Evolutionary conservation across 2,888 invertebrate species (phyloP).

Genomic region (Drosophila nr. medialis): DNA sequence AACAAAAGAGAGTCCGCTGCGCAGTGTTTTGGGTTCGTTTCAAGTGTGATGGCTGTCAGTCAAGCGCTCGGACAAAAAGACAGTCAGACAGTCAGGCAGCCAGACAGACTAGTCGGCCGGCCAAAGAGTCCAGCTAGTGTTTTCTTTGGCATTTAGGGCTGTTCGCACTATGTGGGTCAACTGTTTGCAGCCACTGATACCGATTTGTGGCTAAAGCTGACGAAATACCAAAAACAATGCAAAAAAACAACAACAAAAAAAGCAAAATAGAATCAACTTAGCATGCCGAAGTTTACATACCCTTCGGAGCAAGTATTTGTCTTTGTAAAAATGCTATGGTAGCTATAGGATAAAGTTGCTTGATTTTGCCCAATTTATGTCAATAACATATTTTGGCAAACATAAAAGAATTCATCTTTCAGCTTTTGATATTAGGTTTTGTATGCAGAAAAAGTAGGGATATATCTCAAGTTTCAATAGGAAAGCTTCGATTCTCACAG

Average conservation of each 20-base stretch:
- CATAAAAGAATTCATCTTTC: neutral
- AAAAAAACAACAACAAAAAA: constrained; percentile 6
- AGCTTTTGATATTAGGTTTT: neutral
- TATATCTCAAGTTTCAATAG: neutral
- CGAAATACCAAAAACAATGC: constrained; percentile 27
- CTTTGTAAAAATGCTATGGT: neutral
- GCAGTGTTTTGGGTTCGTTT: constrained; percentile 37
- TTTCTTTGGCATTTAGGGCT: constrained; percentile 45
- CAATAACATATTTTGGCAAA: neutral
- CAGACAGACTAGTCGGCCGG: constrained; percentile 2
- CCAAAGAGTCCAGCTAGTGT: constrained; percentile 18
- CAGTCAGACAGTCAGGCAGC: neutral
- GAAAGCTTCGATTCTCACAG: neutral
- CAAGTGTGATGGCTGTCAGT: constrained; percentile 62
- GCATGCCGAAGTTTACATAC: neutral
- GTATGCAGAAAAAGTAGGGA: neutral
- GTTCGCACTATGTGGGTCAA: constrained; percentile 63
- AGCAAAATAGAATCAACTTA: neutral
- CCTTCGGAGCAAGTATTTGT: neutral
- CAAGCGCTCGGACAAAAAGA: no score
- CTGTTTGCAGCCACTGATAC: constrained; percentile 34
- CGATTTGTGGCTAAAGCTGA: constrained; percentile 20
- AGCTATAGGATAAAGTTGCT: neutral
- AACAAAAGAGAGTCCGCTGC: constrained; percentile 64
- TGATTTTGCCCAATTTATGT: neutral